These are phyloP conservation scores for Drosophila meridiana DNA, from an alignment of 2,888 invertebrate genomes.

Conservation along the genomic window DNA sequence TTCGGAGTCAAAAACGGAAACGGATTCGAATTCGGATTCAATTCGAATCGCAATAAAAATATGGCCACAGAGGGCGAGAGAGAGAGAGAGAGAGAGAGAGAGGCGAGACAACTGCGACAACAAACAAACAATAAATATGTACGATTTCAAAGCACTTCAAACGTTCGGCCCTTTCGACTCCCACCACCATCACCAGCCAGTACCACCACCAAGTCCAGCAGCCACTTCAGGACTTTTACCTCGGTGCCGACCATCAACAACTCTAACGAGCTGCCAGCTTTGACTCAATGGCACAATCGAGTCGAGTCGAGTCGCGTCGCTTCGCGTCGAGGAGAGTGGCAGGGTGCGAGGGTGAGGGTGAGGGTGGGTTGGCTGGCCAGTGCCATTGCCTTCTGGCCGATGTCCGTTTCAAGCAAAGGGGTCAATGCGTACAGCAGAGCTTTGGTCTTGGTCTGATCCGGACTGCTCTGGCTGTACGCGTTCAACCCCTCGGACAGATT, in stretches of 20 bases:
- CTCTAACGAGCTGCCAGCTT: conserved; percentile 54
- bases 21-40: conserved; percentile 62
- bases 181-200: conserved; percentile 1
- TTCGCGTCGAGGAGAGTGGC: conserved; percentile 27
- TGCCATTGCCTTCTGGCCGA: conserved; percentile 40
- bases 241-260: conserved; percentile 63
- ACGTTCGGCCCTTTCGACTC: conserved; percentile 19
- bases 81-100: conserved; percentile 6
- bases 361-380: conserved; percentile 53
- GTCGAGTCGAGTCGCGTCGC: conserved; percentile 17
- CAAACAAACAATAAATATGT: conserved; percentile 56
- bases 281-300: conserved; percentile 38
- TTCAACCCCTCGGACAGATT: conserved; percentile 76
- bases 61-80: conserved; percentile 41
- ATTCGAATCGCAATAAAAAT: conserved; percentile 71
- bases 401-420: conserved; percentile 63
- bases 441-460: conserved; percentile 32
- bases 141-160: conserved; percentile 62
- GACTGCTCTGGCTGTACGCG: conserved; percentile 39
- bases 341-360: conserved; percentile 58
- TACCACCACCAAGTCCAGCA: conserved; percentile 41
- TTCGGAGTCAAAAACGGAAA: conserved; percentile 39
- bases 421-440: conserved; percentile 57
- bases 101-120: conserved; percentile 48
- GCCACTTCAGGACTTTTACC: conserved; percentile 45